Conservation (phyloP, 2,797 vertebrate genomes). For the Leucoraja ocellata region DNA sequence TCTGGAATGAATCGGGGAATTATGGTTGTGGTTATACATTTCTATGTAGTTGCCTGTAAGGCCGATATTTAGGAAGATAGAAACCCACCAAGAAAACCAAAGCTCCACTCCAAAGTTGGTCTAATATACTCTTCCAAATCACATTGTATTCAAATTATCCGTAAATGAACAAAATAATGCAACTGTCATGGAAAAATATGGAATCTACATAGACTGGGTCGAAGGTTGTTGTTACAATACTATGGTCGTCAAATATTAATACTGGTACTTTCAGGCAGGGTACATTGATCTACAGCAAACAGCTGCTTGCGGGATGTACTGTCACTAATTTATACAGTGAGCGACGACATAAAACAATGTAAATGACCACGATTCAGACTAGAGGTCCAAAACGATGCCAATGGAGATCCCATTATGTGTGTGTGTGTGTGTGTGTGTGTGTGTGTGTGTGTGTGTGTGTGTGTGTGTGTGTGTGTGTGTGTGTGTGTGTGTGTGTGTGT, state of each 20-base stretch:
- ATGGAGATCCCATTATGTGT: background rate
- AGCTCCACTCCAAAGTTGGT: conserved; percentile 64
- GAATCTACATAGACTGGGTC: conserved; percentile 67
- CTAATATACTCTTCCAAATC: conserved; percentile 63
- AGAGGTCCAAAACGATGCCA: background rate
- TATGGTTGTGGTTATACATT: background rate
- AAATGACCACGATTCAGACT: conserved; percentile 44
- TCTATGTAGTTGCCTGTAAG: conserved; percentile 36
- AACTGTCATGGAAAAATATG: conserved; percentile 72
- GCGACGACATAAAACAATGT: conserved; percentile 47
- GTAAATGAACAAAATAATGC: conserved; percentile 69
- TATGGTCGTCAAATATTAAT: conserved; percentile 71
- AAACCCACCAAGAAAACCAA: conserved; percentile 68
- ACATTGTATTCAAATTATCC: conserved; percentile 65
- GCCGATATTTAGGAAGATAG: conserved; percentile 55
- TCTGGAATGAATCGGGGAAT: background rate
- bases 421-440: no score
- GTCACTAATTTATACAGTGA: conserved; percentile 58
- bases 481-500: no score
- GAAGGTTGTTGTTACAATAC: conserved; percentile 66
- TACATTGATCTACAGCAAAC: conserved; percentile 59
- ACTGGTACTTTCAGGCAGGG: conserved; percentile 57
- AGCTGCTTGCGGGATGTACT: conserved; percentile 52
- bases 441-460: no score
- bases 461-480: no score